A percentile compares a stretch with the other conserved stretches of the same genome.
Conservation (phyloP, 2,888 invertebrate genomes). For the Ptychoptera contaminata region DNA sequence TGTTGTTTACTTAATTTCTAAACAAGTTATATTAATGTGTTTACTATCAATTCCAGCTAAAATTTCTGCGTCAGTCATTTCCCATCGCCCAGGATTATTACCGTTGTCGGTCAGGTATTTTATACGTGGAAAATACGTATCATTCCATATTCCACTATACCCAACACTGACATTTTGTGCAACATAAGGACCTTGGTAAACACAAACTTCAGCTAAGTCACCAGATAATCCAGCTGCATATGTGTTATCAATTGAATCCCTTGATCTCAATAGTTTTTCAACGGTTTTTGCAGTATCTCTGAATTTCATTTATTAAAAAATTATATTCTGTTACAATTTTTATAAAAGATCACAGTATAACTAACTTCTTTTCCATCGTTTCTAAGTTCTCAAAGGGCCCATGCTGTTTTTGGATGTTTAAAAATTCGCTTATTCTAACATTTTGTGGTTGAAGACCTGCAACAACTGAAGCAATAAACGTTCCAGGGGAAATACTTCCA, state of each 20-base stretch:
- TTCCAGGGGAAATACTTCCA: conserved; percentile 43
- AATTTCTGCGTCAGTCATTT: conserved; percentile 51
- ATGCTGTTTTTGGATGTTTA: conserved; percentile 4
- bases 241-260: conserved; percentile 33
- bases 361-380: conserved; percentile 17
- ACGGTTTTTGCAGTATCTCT: conserved; percentile 13
- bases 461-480: conserved; percentile 41
- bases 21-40: neutral
- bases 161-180: conserved; percentile 36
- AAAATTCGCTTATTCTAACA: conserved; percentile 34
- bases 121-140: conserved; percentile 39
- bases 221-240: conserved; percentile 47
- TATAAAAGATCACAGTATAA: neutral
- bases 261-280: conserved; percentile 6
- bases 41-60: conserved; percentile 52
- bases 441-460: conserved; percentile 43
- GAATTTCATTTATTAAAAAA: no score
- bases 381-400: conserved; percentile 14
- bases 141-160: conserved; percentile 47
- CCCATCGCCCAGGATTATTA: conserved; percentile 29
- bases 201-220: conserved; percentile 48
- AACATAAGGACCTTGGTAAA: conserved; percentile 43
- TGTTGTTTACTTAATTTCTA: no score
- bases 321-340: no score
- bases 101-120: conserved; percentile 36